These are phyloP conservation scores for Drosophila navojoa DNA, from an alignment of 1,140 invertebrate species.

Conservation along the genomic window DNA sequence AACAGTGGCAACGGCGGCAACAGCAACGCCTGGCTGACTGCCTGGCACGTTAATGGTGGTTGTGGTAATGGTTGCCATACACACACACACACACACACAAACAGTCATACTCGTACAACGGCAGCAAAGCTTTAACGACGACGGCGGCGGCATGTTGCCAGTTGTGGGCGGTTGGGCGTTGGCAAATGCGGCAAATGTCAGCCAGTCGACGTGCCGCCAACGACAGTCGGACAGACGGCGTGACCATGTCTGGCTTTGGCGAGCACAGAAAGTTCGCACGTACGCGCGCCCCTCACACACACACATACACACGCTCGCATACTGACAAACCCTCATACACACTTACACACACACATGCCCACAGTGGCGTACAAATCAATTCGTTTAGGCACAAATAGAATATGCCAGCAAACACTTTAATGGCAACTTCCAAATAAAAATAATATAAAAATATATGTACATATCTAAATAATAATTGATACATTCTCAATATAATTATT, in stretches of 20 bases:
- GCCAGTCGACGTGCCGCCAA: conserved; percentile 78
- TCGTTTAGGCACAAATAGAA: conserved; percentile 78
- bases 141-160: conserved; percentile 57
- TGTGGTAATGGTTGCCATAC: conserved; percentile 80
- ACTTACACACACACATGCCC: conserved; percentile 33
- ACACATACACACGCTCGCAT: conserved; percentile 37
- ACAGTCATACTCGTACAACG: conserved; percentile 27
- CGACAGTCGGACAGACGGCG: conserved; percentile 63
- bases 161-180: conserved; percentile 66
- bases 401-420: conserved; percentile 61
- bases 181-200: conserved; percentile 79
- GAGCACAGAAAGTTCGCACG: conserved; percentile 70
- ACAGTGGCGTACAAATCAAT: conserved; percentile 76
- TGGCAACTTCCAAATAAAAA: background rate
- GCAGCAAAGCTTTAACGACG: conserved; percentile 49
- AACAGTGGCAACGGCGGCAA: conserved; percentile 54
- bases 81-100: conserved; percentile 40
- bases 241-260: conserved; percentile 81
- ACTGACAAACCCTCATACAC: conserved; percentile 10
- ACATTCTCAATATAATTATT: too few species aligned
- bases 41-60: conserved; percentile 81
- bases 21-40: conserved; percentile 72
- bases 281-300: conserved; percentile 53
- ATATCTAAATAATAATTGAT: too few species aligned
- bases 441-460: background rate